Percentiles rank a stretch among this genome's conserved stretches.
phyloP scores from a whole-genome alignment of 1,140 invertebrate genomes.

The Rhopalosiphum padi region DNA sequence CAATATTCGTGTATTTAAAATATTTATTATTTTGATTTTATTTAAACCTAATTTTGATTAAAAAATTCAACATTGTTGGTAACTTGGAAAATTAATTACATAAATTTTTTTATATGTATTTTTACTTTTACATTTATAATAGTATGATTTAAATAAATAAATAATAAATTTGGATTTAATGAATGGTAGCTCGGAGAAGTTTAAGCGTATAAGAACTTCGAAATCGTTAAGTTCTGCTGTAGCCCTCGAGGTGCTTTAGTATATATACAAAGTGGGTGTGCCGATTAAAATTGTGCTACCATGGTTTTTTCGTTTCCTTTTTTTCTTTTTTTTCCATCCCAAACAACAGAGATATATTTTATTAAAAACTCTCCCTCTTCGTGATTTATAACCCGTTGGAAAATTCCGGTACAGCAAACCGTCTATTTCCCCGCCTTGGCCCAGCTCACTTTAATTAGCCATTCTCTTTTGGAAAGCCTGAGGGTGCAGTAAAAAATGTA shows the following conservation, averaged over 20 bases:
- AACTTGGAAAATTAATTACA: slow-evolving; percentile 15
- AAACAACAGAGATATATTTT: slow-evolving; percentile 55
- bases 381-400: slow-evolving; percentile 58
- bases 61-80: background rate
- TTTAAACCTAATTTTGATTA: background rate
- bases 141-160: slow-evolving; percentile 30
- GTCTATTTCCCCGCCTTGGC: slow-evolving; percentile 18
- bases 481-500: slow-evolving; percentile 56
- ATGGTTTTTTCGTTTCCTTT: slow-evolving; percentile 39
- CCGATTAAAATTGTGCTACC: slow-evolving; percentile 54
- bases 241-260: slow-evolving; percentile 35
- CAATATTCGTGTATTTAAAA: background rate
- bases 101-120: background rate
- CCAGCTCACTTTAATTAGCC: slow-evolving; percentile 54
- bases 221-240: slow-evolving; percentile 39
- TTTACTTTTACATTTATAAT: background rate
- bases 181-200: slow-evolving; percentile 23
- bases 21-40: slow-evolving; percentile 6
- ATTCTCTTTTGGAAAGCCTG: slow-evolving; percentile 56
- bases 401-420: slow-evolving; percentile 54
- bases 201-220: slow-evolving; percentile 46
- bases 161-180: slow-evolving; percentile 54
- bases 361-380: slow-evolving; percentile 57
- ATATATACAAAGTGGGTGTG: slow-evolving; percentile 56
- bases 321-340: slow-evolving; percentile 7